Evolutionary conservation across 2,797 vertebrate species (phyloP), one percentile per base, ranked within the genome.

Genomic region (Florisuga fusca): DNA sequence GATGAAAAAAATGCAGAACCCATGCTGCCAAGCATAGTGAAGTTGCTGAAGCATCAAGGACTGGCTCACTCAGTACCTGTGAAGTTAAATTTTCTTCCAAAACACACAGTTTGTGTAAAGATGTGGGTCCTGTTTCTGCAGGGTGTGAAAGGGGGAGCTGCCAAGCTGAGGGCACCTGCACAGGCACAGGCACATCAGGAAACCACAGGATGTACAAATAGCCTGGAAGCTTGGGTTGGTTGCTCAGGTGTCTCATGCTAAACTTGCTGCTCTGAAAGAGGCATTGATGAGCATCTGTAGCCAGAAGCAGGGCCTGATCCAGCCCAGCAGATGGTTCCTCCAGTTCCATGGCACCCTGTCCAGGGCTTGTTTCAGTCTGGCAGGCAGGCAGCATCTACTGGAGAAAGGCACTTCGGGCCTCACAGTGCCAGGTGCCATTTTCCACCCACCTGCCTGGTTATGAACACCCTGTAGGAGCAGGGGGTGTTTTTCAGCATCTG

Each of bases 51-150:
- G 41, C 48, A 29, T 25, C 33, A 66, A 76, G n/a, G 46, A 45
- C 31, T 1, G 1, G 23, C 53, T 54, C 25, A 80, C 13, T 21
- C 55, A 34, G 68, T 76, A 64, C 36, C 22, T 0, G 0, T 34
- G 36, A 64, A 27, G 22, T 18, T 68, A 50, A 90, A 63, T 17
- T 68, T 68, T 13, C 51, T 87, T 58, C 34, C 36, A 63, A 92
- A 48, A 21, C 43, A 38, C 0, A 0, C 1, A 5, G 16, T 66
- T 58, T 59, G 38, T 16, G 45, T 82, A 38, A 66, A 76, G 45
- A 48, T 29, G 46, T 76, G 59, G 3, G 4, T n/a, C 16, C 7
- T 15, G 1, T 36, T 80, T 50, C 51, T 81, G 75, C 0, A 0
- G 46, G 38, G 54, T 62, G 34, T 9, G 12, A 61, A 36, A 41